Evolutionary conservation across 1,140 invertebrate genomes (phyloP), one percentile per base, ranked within the genome.

Genomic region (Drosophila asahinai): DNA sequence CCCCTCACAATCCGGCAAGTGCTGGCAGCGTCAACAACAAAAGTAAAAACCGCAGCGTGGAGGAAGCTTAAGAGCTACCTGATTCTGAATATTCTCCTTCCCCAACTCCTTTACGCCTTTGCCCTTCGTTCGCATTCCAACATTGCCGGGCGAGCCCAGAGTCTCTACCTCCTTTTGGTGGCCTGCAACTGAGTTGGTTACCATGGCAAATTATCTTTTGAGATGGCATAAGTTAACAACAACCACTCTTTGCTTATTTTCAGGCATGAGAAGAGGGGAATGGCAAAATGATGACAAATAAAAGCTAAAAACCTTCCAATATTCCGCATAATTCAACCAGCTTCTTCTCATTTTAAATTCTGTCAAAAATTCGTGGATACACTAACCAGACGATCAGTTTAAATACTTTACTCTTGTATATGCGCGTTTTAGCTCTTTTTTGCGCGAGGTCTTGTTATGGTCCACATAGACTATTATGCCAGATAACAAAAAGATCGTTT

Each of bases 121-220:
- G 19, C 8, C 19, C 19, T 14, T n/a, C 38, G 36, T 3, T n/a
- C 42, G 2, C 42, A 40, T 17, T 19, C 48, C 42, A 5, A 19
- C 38, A 38, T 12, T 27, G 17, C 52, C 60, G 51, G 52, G 52
- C 17, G 48, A 17, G 15, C 55, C 58, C 43, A 43, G 70, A 33
- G 77, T 73, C 62, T 55, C 42, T 48, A 30, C 60, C 73, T 63
- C 77, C 77, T 68, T 74, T 81, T 74, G 61, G 66, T 75, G 60
- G 83, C 83, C 79, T 66, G 68, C 79, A 76, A 76, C 79, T 77
- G 62, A 70, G 83, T 80, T 87, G 66, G 83, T 86, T 70, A 77
- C 83, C 83, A 86, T 86, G 76, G 83, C 80, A 87, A 86, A 86
- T 87, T 86, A 86, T 86, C 83, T 87, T 87, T 77, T 80, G 80